Evolutionary conservation across 2,888 invertebrate species (phyloP).

Genomic region (Hyalella azteca): DNA sequence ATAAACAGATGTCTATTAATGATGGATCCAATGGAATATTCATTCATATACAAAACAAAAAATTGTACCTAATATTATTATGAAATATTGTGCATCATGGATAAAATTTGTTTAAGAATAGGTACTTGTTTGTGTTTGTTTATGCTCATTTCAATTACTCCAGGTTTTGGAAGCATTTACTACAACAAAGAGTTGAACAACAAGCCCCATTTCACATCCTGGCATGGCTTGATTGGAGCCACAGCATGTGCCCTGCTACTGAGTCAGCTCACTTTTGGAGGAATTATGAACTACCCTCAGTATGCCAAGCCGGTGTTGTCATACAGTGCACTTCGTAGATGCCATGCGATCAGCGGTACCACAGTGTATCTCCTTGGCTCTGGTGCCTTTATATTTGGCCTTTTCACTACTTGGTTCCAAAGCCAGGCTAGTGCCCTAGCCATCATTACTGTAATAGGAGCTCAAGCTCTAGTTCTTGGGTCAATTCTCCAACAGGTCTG

Average conservation of each 20-base stretch:
- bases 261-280: conserved; percentile 38
- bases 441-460: neutral
- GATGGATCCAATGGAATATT: too few species aligned
- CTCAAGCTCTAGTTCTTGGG: neutral
- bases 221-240: conserved; percentile 44
- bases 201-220: conserved; percentile 44
- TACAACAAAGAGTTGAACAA: conserved; percentile 43
- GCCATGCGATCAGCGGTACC: conserved; percentile 42
- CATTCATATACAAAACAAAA: too few species aligned
- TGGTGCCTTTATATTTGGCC: conserved; percentile 26
- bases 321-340: conserved; percentile 1
- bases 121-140: too few species aligned
- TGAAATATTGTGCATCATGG: too few species aligned
- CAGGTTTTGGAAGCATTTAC: conserved; percentile 45
- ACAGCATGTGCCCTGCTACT: conserved; percentile 27
- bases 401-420: conserved; percentile 47
- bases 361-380: conserved; percentile 16
- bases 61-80: too few species aligned
- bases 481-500: neutral
- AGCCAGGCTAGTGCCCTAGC: neutral
- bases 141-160: too few species aligned
- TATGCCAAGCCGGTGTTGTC: conserved; percentile 15
- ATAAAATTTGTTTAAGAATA: too few species aligned
- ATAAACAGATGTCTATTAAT: too few species aligned
- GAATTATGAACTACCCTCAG: conserved; percentile 41